Percentiles rank a stretch among this genome's conserved stretches.
Conservation (phyloP, 1,140 invertebrate genomes). For the Arctopsyche grandis region DNA sequence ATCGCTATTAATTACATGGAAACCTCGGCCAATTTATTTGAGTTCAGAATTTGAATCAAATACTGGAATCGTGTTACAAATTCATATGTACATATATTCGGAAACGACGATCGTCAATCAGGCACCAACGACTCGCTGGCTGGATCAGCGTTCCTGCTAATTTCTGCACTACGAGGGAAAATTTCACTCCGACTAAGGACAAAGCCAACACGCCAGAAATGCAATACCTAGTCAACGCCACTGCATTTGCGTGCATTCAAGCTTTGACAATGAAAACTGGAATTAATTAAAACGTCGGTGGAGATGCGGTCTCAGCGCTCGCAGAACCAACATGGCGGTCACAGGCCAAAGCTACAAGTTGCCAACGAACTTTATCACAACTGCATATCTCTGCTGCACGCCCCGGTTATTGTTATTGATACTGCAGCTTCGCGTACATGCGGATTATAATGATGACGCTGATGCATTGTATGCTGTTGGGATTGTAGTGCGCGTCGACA, state of each 20-base stretch:
- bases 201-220: no score
- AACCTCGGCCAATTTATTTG: no score
- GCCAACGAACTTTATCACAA: background rate
- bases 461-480: background rate
- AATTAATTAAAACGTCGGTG: slow-evolving; percentile 30
- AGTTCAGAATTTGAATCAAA: no score
- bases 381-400: background rate
- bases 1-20: no score
- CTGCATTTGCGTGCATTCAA: background rate
- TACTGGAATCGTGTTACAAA: no score
- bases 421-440: background rate
- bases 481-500: background rate
- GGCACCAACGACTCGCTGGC: no score
- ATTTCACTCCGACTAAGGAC: no score
- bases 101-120: no score
- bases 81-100: no score
- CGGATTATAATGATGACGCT: background rate
- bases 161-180: no score
- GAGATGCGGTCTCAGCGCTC: slow-evolving; percentile 6
- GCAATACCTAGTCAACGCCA: background rate
- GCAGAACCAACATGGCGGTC: background rate
- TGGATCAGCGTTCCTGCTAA: no score
- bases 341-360: background rate
- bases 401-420: background rate
- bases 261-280: slow-evolving; percentile 18